Conservation (phyloP, 2,113 vertebrate genomes). For the Trichomycterus rosablanca region DNA sequence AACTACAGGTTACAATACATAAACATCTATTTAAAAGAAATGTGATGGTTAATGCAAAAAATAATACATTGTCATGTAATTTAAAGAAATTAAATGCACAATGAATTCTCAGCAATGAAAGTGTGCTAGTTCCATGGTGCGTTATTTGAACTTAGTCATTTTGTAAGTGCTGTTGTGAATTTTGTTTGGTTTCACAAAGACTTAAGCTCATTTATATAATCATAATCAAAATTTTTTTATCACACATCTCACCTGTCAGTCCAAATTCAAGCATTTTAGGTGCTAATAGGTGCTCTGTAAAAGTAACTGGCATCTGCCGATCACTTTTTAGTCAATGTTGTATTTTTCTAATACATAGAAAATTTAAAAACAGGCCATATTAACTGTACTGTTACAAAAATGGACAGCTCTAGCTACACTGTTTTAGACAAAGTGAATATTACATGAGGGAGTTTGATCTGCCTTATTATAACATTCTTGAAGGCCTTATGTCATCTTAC, state of each 20-base stretch:
- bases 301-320: conserved; percentile 51
- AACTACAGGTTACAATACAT: too few species aligned
- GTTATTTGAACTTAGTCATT: too few species aligned
- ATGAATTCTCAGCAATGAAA: too few species aligned
- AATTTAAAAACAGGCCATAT: conserved; percentile 63
- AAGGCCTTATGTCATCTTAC: conserved; percentile 65
- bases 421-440: conserved; percentile 22
- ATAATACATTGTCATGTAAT: too few species aligned
- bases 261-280: conserved; percentile 29
- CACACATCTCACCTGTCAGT: conserved; percentile 32
- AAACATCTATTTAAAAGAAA: too few species aligned
- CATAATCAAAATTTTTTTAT: conserved; percentile 7
- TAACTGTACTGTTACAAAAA: conserved; percentile 68
- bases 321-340: conserved; percentile 29
- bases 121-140: too few species aligned
- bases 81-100: too few species aligned
- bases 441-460: conserved; percentile 58
- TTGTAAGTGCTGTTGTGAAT: too few species aligned
- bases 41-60: too few species aligned
- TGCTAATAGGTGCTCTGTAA: conserved; percentile 73
- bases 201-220: conserved; percentile 12
- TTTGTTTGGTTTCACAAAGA: too few species aligned
- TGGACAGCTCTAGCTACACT: conserved; percentile 37
- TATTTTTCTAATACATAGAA: conserved; percentile 30
- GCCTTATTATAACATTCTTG: conserved; percentile 73